These are phyloP conservation scores for Tribolium castaneum DNA, from an alignment of 1,140 invertebrate genomes.

Conservation along the genomic window DNA sequence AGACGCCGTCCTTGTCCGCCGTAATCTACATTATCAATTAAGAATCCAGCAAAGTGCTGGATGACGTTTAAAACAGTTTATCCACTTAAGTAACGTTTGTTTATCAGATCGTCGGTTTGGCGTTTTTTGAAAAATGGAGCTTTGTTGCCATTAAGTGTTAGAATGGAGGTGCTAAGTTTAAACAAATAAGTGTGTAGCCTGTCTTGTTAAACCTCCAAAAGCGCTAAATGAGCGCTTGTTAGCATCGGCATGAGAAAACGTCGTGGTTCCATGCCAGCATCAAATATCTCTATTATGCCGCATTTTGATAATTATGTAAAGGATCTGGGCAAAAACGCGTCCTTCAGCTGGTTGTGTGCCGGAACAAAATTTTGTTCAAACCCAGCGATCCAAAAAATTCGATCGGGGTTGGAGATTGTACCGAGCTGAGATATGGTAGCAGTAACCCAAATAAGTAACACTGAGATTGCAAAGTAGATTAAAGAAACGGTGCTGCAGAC, in stretches of 20 bases:
- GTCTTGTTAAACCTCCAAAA: slow-evolving; percentile 39
- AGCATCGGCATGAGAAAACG: slow-evolving; percentile 36
- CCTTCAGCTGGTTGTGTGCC: slow-evolving; percentile 19
- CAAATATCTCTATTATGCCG: slow-evolving; percentile 7
- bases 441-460: slow-evolving; percentile 32
- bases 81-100: slow-evolving; percentile 39
- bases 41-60: slow-evolving; percentile 35
- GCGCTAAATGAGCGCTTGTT: slow-evolving; percentile 33
- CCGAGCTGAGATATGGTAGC: slow-evolving; percentile 5
- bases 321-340: slow-evolving; percentile 9
- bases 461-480: slow-evolving; percentile 31
- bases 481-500: slow-evolving; percentile 10
- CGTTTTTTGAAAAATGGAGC: neutral
- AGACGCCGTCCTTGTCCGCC: slow-evolving; percentile 33
- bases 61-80: slow-evolving; percentile 40
- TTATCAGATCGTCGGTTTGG: neutral
- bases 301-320: slow-evolving; percentile 18
- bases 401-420: neutral
- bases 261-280: slow-evolving; percentile 12
- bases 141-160: neutral
- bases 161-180: slow-evolving; percentile 12
- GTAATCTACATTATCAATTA: slow-evolving; percentile 47
- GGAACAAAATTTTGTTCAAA: slow-evolving; percentile 12
- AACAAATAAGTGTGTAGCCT: slow-evolving; percentile 34
- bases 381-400: slow-evolving; percentile 20